phyloP scores from a whole-genome alignment of 2,113 vertebrate genomes.

The Cololabis saira region DNA sequence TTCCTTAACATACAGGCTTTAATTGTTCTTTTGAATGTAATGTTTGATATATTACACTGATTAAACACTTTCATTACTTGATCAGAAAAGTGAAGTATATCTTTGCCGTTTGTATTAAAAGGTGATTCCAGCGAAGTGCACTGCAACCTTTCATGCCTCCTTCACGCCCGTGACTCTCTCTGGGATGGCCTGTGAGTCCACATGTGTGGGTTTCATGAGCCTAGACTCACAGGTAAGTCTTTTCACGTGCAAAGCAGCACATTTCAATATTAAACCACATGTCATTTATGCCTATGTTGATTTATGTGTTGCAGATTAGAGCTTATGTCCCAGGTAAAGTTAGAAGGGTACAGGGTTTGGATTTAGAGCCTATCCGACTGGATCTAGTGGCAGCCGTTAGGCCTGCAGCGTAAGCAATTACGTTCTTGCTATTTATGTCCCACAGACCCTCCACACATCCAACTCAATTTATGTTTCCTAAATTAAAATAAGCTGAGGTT shows the following conservation, averaged over 20 bases:
- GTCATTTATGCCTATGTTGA: background rate
- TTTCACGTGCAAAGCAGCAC: background rate
- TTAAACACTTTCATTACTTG: background rate
- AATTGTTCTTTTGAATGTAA: no score
- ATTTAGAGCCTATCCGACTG: slow-evolving; percentile 79
- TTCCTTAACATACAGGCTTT: no score
- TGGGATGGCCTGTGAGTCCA: slow-evolving; percentile 46
- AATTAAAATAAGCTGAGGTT: slow-evolving; percentile 60
- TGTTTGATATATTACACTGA: no score
- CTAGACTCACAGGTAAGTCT: slow-evolving; percentile 85
- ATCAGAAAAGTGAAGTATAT: background rate
- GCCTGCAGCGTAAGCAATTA: slow-evolving; percentile 81
- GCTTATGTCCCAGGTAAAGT: slow-evolving; percentile 80
- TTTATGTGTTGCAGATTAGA: slow-evolving; percentile 71
- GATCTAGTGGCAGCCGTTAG: slow-evolving; percentile 81
- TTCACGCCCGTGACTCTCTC: slow-evolving; percentile 87
- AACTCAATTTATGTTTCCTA: slow-evolving; percentile 45
- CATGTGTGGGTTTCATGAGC: slow-evolving; percentile 87
- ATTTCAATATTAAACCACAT: background rate
- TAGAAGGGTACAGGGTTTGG: slow-evolving; percentile 75
- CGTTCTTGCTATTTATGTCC: slow-evolving; percentile 44
- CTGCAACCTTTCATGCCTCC: slow-evolving; percentile 79
- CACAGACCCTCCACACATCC: slow-evolving; percentile 11
- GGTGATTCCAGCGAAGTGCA: slow-evolving; percentile 88
- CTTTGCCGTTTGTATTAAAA: slow-evolving; percentile 58